phyloP scores from a whole-genome alignment of 2,888 invertebrate species.

The Athalia rosae region DNA sequence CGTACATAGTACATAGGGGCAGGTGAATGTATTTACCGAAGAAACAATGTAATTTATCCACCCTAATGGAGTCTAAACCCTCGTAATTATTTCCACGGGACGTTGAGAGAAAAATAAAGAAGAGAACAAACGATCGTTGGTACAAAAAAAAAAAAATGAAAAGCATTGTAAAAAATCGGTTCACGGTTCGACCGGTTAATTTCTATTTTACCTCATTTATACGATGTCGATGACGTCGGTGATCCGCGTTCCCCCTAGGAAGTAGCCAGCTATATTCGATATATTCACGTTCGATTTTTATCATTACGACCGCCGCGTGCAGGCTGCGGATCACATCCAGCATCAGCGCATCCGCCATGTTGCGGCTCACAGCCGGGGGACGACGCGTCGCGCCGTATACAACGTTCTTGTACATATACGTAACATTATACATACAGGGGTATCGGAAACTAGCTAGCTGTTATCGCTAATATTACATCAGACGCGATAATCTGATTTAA shows the following conservation, averaged over 20 bases:
- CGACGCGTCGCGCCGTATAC: background rate
- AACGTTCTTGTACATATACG: too few relatives aligned
- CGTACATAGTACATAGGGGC: slow-evolving; percentile 2
- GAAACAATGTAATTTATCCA: slow-evolving; percentile 48
- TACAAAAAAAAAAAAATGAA: slow-evolving; percentile 8
- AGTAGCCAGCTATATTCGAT: too few relatives aligned
- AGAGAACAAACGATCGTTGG: background rate
- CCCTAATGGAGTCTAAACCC: slow-evolving; percentile 43
- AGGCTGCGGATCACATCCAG: background rate
- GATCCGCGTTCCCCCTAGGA: too few relatives aligned
- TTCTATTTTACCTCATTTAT: background rate
- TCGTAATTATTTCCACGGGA: slow-evolving; percentile 43
- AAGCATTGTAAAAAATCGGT: background rate
- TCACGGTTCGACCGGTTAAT: background rate
- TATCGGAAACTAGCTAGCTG: background rate
- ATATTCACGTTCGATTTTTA: background rate
- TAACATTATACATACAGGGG: too few relatives aligned
- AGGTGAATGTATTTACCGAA: slow-evolving; percentile 46
- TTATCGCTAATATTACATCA: slow-evolving; percentile 9
- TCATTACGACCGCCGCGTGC: background rate
- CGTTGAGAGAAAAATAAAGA: background rate
- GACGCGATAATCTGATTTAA: background rate
- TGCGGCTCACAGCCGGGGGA: background rate
- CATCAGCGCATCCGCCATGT: background rate
- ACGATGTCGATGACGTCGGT: too few relatives aligned